Evolutionary conservation across 2,113 vertebrate species (phyloP).

Genomic region (Danionella cerebrum): DNA sequence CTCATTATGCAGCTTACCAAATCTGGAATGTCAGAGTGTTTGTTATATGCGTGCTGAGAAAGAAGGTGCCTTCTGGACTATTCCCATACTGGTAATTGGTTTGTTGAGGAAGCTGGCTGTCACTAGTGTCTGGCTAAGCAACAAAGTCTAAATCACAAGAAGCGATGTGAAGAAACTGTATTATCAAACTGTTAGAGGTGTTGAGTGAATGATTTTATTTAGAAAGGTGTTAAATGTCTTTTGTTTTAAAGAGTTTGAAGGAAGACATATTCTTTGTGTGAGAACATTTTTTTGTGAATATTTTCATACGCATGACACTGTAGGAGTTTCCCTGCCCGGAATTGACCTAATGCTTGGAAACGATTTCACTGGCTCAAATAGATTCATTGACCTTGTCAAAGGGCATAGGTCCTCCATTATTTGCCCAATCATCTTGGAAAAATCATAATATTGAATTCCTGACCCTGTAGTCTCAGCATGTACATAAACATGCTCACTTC

Average conservation of each 20-base stretch:
- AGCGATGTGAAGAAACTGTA: neutral
- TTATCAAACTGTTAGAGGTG: neutral
- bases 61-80: neutral
- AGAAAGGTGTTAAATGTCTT: neutral
- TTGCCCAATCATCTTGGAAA: too few relatives aligned
- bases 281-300: neutral
- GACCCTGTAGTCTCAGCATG: too few relatives aligned
- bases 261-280: neutral
- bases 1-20: conserved; percentile 25
- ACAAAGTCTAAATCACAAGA: conserved; percentile 12
- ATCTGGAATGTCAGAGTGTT: neutral
- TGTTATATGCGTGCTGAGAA: neutral
- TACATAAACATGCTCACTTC: too few relatives aligned
- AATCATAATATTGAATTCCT: too few relatives aligned
- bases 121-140: conserved; percentile 10
- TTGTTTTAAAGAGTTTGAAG: neutral
- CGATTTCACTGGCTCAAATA: neutral
- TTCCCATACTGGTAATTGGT: conserved; percentile 23
- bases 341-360: too few relatives aligned
- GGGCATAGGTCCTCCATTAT: neutral
- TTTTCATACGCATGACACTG: too few relatives aligned
- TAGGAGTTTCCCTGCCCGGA: too few relatives aligned
- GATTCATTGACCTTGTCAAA: neutral
- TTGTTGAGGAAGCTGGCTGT: conserved; percentile 7
- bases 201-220: neutral